These are phyloP conservation scores for Halcyon senegalensis DNA, from an alignment of 2,113 vertebrate species.

Conservation along the genomic window DNA sequence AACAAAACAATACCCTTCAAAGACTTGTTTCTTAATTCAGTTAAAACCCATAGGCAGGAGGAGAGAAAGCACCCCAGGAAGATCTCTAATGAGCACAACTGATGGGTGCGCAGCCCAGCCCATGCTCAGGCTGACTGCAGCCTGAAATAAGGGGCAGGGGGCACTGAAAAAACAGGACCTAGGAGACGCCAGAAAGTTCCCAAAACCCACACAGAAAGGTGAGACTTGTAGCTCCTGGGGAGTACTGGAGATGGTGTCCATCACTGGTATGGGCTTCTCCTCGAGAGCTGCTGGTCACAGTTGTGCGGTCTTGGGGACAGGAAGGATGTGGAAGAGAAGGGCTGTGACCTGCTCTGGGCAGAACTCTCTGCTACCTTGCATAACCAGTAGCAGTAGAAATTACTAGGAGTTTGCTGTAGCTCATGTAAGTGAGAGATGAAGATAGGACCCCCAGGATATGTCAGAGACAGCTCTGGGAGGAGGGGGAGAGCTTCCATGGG, in stretches of 20 bases:
- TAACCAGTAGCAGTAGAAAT: background rate
- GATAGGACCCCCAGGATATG: background rate
- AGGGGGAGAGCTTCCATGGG: background rate
- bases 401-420: background rate
- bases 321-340: background rate
- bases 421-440: background rate
- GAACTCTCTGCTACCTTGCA: background rate
- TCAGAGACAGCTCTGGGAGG: background rate
- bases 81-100: background rate
- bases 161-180: background rate
- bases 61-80: background rate
- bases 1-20: slow-evolving; percentile 53
- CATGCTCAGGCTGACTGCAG: background rate
- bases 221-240: background rate
- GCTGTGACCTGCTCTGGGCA: background rate
- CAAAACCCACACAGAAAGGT: background rate
- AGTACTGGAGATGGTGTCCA: background rate
- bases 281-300: background rate
- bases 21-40: slow-evolving; percentile 28
- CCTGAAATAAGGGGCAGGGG: background rate
- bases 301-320: background rate
- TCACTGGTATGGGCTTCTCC: background rate
- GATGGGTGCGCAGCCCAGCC: background rate
- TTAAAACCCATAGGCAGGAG: background rate
- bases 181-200: background rate